Evolutionary conservation across 2,797 vertebrate genomes (phyloP), one percentile per base, ranked within the genome.

Genomic region (Schizopygopsis malacanthus): DNA sequence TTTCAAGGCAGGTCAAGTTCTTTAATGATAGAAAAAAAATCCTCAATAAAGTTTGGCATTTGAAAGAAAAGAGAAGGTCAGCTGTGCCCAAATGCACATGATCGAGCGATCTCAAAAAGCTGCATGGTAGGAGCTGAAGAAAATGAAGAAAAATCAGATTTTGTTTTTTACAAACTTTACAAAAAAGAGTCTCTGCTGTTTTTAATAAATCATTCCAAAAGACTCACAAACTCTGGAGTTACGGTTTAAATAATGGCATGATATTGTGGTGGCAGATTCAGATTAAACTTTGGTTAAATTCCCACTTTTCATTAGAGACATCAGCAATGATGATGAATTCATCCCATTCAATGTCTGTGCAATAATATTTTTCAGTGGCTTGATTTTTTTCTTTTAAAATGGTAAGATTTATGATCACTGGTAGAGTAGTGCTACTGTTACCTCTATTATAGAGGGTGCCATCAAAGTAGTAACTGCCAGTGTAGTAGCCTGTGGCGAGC

Each of bases 371-470:
- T 65, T 83, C 45, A 50, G 25, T 54, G 59, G 45, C 15, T 52
- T 47, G 20, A 83, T 52, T 63, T 65, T 20, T 16, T 4, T 50
- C 25, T 33, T 28, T 43, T 61, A 33, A n/a, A 85, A 59, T 25
- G 41, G 65, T 54, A 61, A 63, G 43, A 73, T 85, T 16, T 72
- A 39, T 80, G 11, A 61, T 25, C 25, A 6, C 77, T 59, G 77
- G 22, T 20, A 50, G 20, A 16, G 41, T 8, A 10, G 41, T 45
- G 56, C 25, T 54, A 54, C n/a, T 43, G 89, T 73, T 92, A 99
- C 98, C 98, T 96, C 97, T 97, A 92, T 98, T 99, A 91, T 99
- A 97, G 72, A 97, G 95, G 6, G 96, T 96, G 3, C 97, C 96
- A 0, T 97, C 97, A 0, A 97, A 97, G 91, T 97, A 97, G 92